Evolutionary conservation across 92 coral and sea anemone genomes (phyloP).

Genomic region (Zoanthus sansibaricus): DNA sequence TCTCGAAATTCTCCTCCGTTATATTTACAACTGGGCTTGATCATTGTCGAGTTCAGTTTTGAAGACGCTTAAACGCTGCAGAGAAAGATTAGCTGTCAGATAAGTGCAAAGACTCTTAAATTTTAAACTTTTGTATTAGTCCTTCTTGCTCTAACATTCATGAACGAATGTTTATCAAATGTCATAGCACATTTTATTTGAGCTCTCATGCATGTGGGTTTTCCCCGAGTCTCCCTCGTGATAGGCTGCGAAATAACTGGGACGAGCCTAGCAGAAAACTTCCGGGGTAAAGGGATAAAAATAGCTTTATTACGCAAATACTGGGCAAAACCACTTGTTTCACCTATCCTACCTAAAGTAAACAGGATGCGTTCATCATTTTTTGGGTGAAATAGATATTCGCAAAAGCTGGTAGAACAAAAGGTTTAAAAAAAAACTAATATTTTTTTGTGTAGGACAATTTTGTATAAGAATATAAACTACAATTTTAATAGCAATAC

Average conservation of each 20-base stretch:
- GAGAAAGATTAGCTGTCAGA: background rate
- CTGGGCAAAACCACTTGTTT: background rate
- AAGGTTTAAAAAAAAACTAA: background rate
- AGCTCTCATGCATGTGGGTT: background rate
- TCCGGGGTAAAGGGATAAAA: conserved; percentile 25
- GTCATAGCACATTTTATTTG: background rate
- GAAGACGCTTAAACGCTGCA: background rate
- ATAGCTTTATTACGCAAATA: conserved; percentile 18
- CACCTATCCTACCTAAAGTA: conserved; percentile 7
- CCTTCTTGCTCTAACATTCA: conserved; percentile 27
- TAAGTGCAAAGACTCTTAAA: background rate
- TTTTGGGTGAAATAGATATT: background rate
- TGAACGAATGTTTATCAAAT: background rate
- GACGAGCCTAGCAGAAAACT: conserved; percentile 1
- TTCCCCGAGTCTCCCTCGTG: conserved; percentile 18
- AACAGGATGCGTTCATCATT: conserved; percentile 21
- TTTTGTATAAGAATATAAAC: background rate
- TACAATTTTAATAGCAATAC: background rate
- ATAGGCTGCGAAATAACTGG: conserved; percentile 24
- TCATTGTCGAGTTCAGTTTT: conserved; percentile 1
- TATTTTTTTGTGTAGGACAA: background rate
- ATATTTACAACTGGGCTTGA: conserved; percentile 8
- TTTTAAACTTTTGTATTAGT: background rate
- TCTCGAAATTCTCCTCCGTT: conserved; percentile 44
- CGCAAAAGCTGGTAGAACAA: background rate